These are phyloP conservation scores for Myiozetetes cayanensis DNA, from an alignment of 2,113 vertebrate genomes.

Conservation along the genomic window DNA sequence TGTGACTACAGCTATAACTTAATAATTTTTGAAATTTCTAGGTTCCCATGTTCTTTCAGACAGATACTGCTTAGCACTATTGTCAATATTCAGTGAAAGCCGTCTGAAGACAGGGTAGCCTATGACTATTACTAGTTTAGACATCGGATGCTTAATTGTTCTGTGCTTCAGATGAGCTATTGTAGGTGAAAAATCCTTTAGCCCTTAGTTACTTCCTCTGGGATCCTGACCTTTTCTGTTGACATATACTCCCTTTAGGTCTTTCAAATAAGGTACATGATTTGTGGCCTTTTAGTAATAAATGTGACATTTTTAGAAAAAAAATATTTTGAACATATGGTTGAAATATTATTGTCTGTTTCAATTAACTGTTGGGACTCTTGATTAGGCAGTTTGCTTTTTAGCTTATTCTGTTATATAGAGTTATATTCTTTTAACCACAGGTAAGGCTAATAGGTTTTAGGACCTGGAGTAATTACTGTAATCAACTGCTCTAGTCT, in stretches of 20 bases:
- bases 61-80: neutral
- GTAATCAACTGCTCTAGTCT: neutral
- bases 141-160: neutral
- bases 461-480: neutral
- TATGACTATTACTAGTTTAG: neutral
- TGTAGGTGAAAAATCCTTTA: neutral
- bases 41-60: neutral
- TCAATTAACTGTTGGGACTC: neutral
- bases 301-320: neutral
- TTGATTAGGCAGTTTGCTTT: neutral
- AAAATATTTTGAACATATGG: neutral
- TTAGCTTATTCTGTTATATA: neutral
- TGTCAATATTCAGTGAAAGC: neutral
- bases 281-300: neutral
- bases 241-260: neutral
- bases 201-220: neutral
- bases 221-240: neutral
- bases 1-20: neutral
- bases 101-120: neutral
- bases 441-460: neutral
- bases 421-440: neutral
- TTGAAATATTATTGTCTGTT: neutral
- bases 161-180: neutral
- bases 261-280: neutral
- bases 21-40: neutral